phyloP scores from a whole-genome alignment of 2,888 invertebrate genomes.

The Cerceris rybyensis region DNA sequence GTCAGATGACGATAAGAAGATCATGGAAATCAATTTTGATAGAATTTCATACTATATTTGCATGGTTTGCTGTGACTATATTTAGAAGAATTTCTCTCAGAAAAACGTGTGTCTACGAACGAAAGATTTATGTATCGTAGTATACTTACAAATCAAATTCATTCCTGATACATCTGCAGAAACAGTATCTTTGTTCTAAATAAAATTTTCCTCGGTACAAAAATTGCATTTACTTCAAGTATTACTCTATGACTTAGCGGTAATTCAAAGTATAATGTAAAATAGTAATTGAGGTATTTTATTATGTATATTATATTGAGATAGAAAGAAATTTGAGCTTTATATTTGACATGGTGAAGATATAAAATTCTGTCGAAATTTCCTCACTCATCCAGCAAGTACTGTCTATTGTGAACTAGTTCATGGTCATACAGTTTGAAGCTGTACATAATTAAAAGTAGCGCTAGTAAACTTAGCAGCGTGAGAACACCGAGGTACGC shows the following conservation, averaged over 20 bases:
- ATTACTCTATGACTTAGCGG: too few species aligned
- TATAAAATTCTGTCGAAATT: constrained; percentile 9
- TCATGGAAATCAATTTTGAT: not conserved
- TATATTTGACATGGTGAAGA: too few species aligned
- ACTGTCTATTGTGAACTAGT: constrained; percentile 35
- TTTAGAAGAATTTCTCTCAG: constrained; percentile 26
- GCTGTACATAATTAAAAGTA: constrained; percentile 30
- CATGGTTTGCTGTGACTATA: constrained; percentile 58
- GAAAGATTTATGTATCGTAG: too few species aligned
- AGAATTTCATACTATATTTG: constrained; percentile 38
- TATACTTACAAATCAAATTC: too few species aligned
- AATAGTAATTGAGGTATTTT: too few species aligned
- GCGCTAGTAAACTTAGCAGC: constrained; percentile 14
- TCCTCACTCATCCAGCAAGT: constrained; percentile 21
- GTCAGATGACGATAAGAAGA: not conserved
- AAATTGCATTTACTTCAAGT: too few species aligned
- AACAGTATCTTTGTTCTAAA: too few species aligned
- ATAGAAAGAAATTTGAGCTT: too few species aligned
- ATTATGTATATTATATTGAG: too few species aligned
- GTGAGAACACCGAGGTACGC: constrained; percentile 20
- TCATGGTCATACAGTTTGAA: constrained; percentile 1
- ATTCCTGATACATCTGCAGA: too few species aligned
- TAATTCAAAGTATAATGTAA: too few species aligned
- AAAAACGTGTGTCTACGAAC: constrained; percentile 4
- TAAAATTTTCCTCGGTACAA: too few species aligned